Evolutionary conservation across 2,888 invertebrate species (phyloP).

Genomic region (Stegana nigrithorax): DNA sequence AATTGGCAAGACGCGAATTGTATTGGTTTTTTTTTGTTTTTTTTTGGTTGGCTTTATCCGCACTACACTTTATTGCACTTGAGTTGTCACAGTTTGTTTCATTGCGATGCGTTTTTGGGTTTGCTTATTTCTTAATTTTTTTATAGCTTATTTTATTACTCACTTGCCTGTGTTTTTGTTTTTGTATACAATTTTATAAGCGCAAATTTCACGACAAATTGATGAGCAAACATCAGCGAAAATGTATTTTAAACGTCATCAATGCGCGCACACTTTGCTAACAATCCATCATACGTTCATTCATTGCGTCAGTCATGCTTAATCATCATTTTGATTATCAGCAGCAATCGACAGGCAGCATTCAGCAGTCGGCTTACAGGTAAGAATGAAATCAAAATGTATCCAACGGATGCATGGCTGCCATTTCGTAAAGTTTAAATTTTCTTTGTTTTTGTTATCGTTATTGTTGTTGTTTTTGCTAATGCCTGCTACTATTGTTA

Average conservation of each 20-base stretch:
- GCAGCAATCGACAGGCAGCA: neutral
- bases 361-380: too few species aligned
- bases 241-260: slow-evolving; percentile 53
- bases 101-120: slow-evolving; percentile 7
- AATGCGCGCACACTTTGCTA: slow-evolving; percentile 56
- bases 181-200: neutral
- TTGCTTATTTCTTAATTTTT: neutral
- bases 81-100: slow-evolving; percentile 52
- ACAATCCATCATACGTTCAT: slow-evolving; percentile 51
- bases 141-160: slow-evolving; percentile 4
- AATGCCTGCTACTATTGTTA: slow-evolving; percentile 23
- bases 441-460: slow-evolving; percentile 24
- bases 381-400: neutral
- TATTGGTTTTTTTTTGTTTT: too few species aligned
- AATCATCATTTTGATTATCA: slow-evolving; percentile 1
- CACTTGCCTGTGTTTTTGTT: neutral
- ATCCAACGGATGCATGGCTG: slow-evolving; percentile 40
- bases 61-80: slow-evolving; percentile 28
- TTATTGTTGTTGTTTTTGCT: slow-evolving; percentile 17
- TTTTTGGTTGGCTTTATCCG: slow-evolving; percentile 20
- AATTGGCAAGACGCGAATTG: too few species aligned
- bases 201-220: slow-evolving; percentile 51
- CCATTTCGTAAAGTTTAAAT: slow-evolving; percentile 20
- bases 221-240: slow-evolving; percentile 48
- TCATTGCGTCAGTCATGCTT: slow-evolving; percentile 31